Base-by-base conservation (phyloP, 2,797 vertebrate species). In the Muscicapa comitata region DNA sequence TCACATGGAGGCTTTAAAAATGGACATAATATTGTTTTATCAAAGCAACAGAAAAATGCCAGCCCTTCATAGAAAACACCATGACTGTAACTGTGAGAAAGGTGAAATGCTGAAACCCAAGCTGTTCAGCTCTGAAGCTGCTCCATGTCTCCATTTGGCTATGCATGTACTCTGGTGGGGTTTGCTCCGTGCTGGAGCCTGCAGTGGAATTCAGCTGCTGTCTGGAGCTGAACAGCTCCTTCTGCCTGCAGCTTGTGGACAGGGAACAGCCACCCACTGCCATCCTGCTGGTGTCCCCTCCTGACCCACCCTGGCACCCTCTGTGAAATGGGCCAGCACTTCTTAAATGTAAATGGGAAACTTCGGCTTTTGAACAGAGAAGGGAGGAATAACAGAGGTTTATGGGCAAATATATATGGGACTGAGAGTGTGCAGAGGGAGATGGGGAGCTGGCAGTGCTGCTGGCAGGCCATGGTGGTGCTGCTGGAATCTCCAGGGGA, bases 321-420 rank as follows among this genome's bases (percentile, higher is more conserved):
- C 23, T 7, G 13, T 38, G 2, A 2, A 47, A 26, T 11, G 28
- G 68, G 8, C 25, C 78, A 68, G 40, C 0, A 0, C 3, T 14
- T 63, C 80, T 35, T 45, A 42, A 50, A 67, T 1, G 8, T 29
- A 37, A 54, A 0, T 35, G 31, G 25, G 25, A 57, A 38, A 28
- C 5, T 50, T 63, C 38, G 54, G 50, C 12, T 68, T 70, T 72
- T 63, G 78, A 62, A n/a, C 11, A 53, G 33, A 33, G 12, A 15
- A 42, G 13, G 17, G 31, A 50, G 15, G 21, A 54, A 33, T 11
- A 53, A 35, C 26, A 51, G 38, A 40, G 13, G 10, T 55, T 87
- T 72, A 20, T 38, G 55, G 38, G 21, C 12, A 57, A 16, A 35
- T 23, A 5, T 4, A 9, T 7, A 3, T 48, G 37, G 17, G 45